phyloP scores from a whole-genome alignment of 2,113 vertebrate genomes.

The Natator depressus region DNA sequence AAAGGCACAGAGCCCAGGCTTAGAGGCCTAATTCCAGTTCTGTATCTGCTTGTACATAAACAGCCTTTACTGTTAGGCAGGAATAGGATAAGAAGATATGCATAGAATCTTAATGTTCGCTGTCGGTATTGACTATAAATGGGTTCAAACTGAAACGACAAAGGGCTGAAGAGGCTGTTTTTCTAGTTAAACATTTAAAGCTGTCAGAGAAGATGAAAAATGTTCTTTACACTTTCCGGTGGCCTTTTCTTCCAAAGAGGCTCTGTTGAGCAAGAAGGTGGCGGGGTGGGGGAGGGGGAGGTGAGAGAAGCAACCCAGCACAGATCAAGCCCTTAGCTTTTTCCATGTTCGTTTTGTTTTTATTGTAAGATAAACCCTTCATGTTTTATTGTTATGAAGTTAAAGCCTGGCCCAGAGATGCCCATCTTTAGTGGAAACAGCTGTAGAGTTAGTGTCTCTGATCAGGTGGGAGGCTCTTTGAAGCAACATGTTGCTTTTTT shows the following conservation, averaged over 20 bases:
- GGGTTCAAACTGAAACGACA: constrained; percentile 35
- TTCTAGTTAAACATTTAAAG: constrained; percentile 78
- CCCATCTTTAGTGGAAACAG: constrained; percentile 81
- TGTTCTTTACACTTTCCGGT: constrained; percentile 70
- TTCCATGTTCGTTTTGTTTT: constrained; percentile 76
- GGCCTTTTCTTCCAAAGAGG: constrained; percentile 62
- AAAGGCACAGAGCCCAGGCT: constrained; percentile 22
- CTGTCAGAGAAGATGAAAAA: constrained; percentile 80
- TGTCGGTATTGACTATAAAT: background rate
- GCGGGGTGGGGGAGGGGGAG: constrained; percentile 21
- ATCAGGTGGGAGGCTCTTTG: constrained; percentile 79
- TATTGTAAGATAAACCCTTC: constrained; percentile 82
- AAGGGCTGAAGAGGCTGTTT: constrained; percentile 68
- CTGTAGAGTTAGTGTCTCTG: constrained; percentile 68
- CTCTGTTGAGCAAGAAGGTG: constrained; percentile 65
- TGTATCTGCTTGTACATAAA: background rate
- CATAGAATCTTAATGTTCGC: background rate
- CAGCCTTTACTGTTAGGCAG: background rate
- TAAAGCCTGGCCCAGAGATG: constrained; percentile 79
- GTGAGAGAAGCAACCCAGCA: constrained; percentile 55
- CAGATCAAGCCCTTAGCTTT: constrained; percentile 65
- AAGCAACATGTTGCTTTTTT: constrained; percentile 73
- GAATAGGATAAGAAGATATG: background rate
- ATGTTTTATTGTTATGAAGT: constrained; percentile 80
- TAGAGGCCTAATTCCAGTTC: constrained; percentile 59